Evolutionary conservation across 2,797 vertebrate species (phyloP), one percentile per base, ranked within the genome.

Genomic region (Periparus ater): DNA sequence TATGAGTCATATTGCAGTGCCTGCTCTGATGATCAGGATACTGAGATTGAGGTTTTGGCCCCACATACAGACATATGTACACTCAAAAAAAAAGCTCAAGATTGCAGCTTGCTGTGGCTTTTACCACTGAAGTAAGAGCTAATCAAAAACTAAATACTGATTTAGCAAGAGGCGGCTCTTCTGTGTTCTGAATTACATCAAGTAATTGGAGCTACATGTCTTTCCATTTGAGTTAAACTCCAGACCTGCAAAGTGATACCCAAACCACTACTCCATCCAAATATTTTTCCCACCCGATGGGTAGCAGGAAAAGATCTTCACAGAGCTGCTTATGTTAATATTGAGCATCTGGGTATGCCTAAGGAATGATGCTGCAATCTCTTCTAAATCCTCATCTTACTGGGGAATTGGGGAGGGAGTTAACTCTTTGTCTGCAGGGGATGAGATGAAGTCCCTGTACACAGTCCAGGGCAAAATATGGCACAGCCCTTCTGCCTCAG

Each of bases 201-300:
- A 93, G 78, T 89, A 89, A 96, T 63, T 80, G 85, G 53, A 95
- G 68, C 87, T 91, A 71, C 81, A 87, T 85, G 85, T 95, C 78
- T 91, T 94, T 93, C 87, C 68, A 85, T 84, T 88, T 34, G 34
- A 94, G 89, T 85, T 94, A 91, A 81, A 75, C 62, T 89, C 76
- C 87, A 94, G 85, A 91, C 62, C 85, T 94, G 85, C 82, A 92
- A 95, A 91, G 54, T 47, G 76, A 91, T 95, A 96, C 58, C 44
- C 87, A 91, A 95, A 89, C 72, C 85, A 8, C 91, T 75, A 12
- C 85, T 91, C 88, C 73, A 58, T 75, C 58, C 68, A 88, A 88
- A 79, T 81, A 73, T 36, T 89, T 78, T 85, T 89, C 85, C 79
- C 16, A 1, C 51, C 29, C 7, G 0, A 73, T 38, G 73, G 61